phyloP scores from a whole-genome alignment of 2,888 invertebrate genomes.

The Lasioglossum morio region DNA sequence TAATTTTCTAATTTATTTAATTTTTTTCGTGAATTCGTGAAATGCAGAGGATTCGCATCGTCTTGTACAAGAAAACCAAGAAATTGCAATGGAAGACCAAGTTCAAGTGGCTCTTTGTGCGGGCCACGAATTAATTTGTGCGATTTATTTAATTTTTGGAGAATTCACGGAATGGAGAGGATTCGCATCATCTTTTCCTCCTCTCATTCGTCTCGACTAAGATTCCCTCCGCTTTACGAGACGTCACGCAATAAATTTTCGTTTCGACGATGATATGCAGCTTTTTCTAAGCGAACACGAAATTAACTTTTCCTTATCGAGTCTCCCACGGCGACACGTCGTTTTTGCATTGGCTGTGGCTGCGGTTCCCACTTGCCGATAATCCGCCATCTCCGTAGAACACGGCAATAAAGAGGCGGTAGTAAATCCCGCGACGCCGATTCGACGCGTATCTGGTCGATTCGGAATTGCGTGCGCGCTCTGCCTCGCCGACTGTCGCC shows the following conservation, averaged over 20 bases:
- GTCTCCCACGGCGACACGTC: neutral
- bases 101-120: no score
- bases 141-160: neutral
- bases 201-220: neutral
- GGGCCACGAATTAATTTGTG: no score
- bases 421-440: conserved; percentile 30
- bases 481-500: conserved; percentile 11
- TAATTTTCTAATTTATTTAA: no score
- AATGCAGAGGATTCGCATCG: no score
- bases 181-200: neutral
- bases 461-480: conserved; percentile 33
- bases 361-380: conserved; percentile 16
- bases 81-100: no score
- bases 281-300: neutral
- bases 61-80: no score
- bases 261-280: neutral
- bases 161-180: neutral
- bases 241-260: conserved; percentile 6
- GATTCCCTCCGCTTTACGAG: conserved; percentile 1
- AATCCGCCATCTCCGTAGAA: conserved; percentile 28
- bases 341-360: neutral
- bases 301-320: conserved; percentile 18
- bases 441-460: conserved; percentile 22
- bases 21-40: no score
- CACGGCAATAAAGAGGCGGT: conserved; percentile 24